Evolutionary conservation across 2,797 vertebrate genomes (phyloP).

Genomic region (Oryzias sinensis): DNA sequence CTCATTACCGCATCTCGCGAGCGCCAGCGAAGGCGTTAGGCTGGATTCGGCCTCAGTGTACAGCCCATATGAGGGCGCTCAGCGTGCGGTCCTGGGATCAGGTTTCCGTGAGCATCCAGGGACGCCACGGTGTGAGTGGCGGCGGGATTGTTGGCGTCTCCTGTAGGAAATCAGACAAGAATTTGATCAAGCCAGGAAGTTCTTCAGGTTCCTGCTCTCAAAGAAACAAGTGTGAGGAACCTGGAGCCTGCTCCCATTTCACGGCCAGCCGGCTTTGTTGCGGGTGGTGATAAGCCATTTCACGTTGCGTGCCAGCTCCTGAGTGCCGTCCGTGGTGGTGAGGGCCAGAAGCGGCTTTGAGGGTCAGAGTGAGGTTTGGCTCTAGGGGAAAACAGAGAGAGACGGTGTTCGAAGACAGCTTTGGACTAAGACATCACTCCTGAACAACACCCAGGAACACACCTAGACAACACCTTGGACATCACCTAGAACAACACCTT

Average conservation of each 20-base stretch:
- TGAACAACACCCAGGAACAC: no score
- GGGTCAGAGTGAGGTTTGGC: slow-evolving; percentile 77
- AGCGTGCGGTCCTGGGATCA: slow-evolving; percentile 73
- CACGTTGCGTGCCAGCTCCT: no score
- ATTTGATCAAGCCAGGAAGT: neutral
- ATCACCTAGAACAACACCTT: no score
- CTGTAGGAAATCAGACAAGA: slow-evolving; percentile 22
- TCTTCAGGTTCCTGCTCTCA: neutral
- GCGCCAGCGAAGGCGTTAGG: slow-evolving; percentile 81
- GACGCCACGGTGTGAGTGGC: slow-evolving; percentile 71
- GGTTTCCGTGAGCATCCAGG: slow-evolving; percentile 83
- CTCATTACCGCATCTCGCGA: slow-evolving; percentile 69
- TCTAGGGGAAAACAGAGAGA: slow-evolving; percentile 65
- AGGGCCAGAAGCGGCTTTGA: slow-evolving; percentile 62
- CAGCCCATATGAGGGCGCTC: no score
- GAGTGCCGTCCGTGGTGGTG: slow-evolving; percentile 73
- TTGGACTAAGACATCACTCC: no score
- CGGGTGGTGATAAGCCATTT: no score
- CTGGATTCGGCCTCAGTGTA: slow-evolving; percentile 70
- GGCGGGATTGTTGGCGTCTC: slow-evolving; percentile 10
- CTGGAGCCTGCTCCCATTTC: slow-evolving; percentile 83
- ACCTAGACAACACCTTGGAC: no score
- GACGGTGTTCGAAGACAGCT: no score
- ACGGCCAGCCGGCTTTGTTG: slow-evolving; percentile 78
- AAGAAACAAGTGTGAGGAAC: slow-evolving; percentile 18